These are phyloP conservation scores for Stegophylla sp. DNA, from an alignment of 2,888 invertebrate species.

Conservation along the genomic window DNA sequence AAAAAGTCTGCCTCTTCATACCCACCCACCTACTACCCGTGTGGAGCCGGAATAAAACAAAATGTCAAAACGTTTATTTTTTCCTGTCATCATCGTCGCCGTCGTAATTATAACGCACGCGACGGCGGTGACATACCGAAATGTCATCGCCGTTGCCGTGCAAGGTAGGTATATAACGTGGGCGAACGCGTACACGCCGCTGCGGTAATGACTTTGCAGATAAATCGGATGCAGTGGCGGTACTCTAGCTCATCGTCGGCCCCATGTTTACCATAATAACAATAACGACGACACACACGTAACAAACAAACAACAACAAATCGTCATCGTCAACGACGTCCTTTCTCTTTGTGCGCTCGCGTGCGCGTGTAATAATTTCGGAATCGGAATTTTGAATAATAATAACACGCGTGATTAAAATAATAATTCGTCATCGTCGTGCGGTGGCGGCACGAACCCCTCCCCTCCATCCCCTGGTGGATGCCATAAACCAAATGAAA, in stretches of 20 bases:
- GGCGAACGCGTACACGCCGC: background rate
- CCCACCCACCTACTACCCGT: background rate
- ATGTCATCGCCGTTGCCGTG: slow-evolving; percentile 30
- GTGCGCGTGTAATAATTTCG: slow-evolving; percentile 44
- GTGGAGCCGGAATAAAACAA: slow-evolving; percentile 13
- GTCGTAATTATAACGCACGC: slow-evolving; percentile 42
- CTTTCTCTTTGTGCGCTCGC: slow-evolving; percentile 42
- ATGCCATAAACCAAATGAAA: background rate
- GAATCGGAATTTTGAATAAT: slow-evolving; percentile 59
- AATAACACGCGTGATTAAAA: slow-evolving; percentile 56
- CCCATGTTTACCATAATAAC: slow-evolving; percentile 53
- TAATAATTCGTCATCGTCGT: slow-evolving; percentile 56
- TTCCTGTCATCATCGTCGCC: slow-evolving; percentile 11
- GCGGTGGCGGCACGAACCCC: slow-evolving; percentile 13
- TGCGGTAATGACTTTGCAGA: slow-evolving; percentile 52
- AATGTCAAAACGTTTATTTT: slow-evolving; percentile 22
- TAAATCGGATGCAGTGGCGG: slow-evolving; percentile 29
- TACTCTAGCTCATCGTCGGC: background rate
- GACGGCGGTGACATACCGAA: slow-evolving; percentile 41
- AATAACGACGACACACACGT: slow-evolving; percentile 46
- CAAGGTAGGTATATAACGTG: slow-evolving; percentile 7
- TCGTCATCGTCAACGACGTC: slow-evolving; percentile 34
- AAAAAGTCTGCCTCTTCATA: background rate
- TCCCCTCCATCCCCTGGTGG: slow-evolving; percentile 11
- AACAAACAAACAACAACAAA: slow-evolving; percentile 48